phyloP scores from a whole-genome alignment of 2,113 vertebrate species.

The Xenopus borealis region DNA sequence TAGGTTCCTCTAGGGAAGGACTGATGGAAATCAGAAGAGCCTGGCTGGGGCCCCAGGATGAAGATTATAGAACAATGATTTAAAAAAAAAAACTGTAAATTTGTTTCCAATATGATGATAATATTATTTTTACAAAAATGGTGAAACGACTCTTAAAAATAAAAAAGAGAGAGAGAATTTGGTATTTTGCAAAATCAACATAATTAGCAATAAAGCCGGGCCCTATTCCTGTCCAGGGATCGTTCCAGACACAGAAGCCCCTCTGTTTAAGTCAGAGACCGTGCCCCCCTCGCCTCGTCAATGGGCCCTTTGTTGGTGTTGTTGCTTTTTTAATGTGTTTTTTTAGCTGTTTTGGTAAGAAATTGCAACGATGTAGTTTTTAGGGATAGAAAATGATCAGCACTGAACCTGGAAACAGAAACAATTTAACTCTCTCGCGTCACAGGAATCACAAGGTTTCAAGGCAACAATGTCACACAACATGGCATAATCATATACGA shows the following conservation, averaged over 20 bases:
- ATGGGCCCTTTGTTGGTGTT: slow-evolving; percentile 80
- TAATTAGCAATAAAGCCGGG: slow-evolving; percentile 25
- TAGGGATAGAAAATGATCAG: slow-evolving; percentile 71
- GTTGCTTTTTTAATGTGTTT: no score
- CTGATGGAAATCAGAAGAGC: no score
- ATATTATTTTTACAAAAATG: no score
- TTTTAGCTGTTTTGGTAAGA: slow-evolving; percentile 81
- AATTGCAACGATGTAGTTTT: slow-evolving; percentile 87
- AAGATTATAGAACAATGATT: no score
- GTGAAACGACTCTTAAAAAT: no score
- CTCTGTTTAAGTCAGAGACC: slow-evolving; percentile 55
- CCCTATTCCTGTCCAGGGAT: neutral
- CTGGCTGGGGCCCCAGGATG: no score
- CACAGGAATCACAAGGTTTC: no score
- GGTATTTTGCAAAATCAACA: slow-evolving; percentile 28
- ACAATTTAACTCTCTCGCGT: slow-evolving; percentile 72
- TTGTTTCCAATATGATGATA: no score
- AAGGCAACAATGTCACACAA: no score
- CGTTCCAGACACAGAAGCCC: slow-evolving; percentile 20
- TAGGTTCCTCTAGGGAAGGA: no score
- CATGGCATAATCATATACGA: no score
- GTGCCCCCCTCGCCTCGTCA: slow-evolving; percentile 57
- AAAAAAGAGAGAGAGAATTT: neutral
- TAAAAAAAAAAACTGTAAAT: no score
- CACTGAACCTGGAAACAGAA: slow-evolving; percentile 78